These are phyloP conservation scores for Cyprinodon variegatus DNA, from an alignment of 2,113 vertebrate species.

Conservation along the genomic window DNA sequence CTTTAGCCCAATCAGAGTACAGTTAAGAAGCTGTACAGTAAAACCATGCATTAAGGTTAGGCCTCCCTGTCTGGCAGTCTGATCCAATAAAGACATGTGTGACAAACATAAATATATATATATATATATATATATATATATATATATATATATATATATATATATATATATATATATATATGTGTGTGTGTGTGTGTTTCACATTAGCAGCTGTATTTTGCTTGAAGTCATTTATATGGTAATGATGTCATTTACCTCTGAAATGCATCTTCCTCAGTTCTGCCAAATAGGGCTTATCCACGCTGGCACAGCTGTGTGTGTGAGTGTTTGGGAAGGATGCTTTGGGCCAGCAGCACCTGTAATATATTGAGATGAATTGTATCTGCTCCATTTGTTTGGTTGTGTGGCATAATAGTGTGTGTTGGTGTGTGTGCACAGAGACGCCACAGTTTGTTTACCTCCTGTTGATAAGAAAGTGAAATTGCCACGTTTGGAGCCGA, in stretches of 20 bases:
- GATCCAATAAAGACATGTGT: slow-evolving; percentile 23
- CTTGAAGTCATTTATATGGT: slow-evolving; percentile 86
- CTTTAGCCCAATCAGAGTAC: slow-evolving; percentile 15
- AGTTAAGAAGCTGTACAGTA: slow-evolving; percentile 1
- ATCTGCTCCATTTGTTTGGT: slow-evolving; percentile 20
- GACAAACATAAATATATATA: slow-evolving; percentile 23
- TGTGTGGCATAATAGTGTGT: background rate
- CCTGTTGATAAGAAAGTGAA: slow-evolving; percentile 42
- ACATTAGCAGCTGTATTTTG: slow-evolving; percentile 83
- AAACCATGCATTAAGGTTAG: slow-evolving; percentile 8
- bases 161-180: slow-evolving; percentile 5
- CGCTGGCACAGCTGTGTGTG: slow-evolving; percentile 52
- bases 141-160: background rate
- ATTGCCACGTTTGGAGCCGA: slow-evolving; percentile 43
- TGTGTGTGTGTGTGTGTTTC: slow-evolving; percentile 38
- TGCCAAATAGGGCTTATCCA: slow-evolving; percentile 75
- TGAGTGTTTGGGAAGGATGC: slow-evolving; percentile 16
- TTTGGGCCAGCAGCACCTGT: slow-evolving; percentile 36
- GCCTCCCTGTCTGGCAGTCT: slow-evolving; percentile 2
- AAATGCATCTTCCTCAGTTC: slow-evolving; percentile 80
- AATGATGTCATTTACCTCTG: slow-evolving; percentile 84
- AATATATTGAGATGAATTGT: slow-evolving; percentile 60
- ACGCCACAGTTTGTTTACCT: slow-evolving; percentile 9
- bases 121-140: slow-evolving; percentile 33
- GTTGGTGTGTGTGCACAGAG: background rate